Base-by-base conservation (phyloP, 2,797 vertebrate genomes). In the Xyrichtys novacula region DNA sequence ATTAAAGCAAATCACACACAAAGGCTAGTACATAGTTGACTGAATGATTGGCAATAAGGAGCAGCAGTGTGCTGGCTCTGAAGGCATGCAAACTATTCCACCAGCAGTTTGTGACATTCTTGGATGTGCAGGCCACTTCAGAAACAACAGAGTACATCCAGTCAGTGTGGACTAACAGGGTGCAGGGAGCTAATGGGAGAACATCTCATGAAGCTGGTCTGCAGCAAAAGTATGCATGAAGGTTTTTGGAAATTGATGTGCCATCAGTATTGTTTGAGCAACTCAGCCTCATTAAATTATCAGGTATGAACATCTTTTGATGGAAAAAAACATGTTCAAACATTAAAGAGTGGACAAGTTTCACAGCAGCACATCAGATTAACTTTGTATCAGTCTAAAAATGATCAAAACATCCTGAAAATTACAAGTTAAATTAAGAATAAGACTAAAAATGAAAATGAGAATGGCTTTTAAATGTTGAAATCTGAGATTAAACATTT, bases 61-160 rank as follows among this genome's bases (percentile, higher is more conserved):
- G 26, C 32, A 56, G 64, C 77, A 59, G 75, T 54, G 71, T 61
- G 55, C 17, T 16, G 12, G 56, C 67, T 65, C 57, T 63, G 14
- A 68, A 88, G 87, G 87, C 87, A 92, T 88, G 84, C 60, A 60
- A 89, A 85, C 66, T 80, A 91, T 93, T 92, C 84, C 80, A 81
- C 78, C 89, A 85, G 79, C 72, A 73, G 78, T 81, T 90, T 90
- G 91, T 84, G 84, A 94, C 88, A 93, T 92, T 92, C 88, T 87
- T 74, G 44, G 58, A 88, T 59, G 49, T 39, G 54, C 52, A 22
- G 75, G 85, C 65, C 62, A 65, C 56, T 78, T 46, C 9, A 71
- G 78, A 74, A 65, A 58, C 17, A 31, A n/a, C 56, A 62, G 55
- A 53, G 62, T 60, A 65, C 34, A 50, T 60, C 59, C 43, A 58